phyloP scores from a whole-genome alignment of 1,140 invertebrate species.

The Thalassaphorura encarpata region DNA sequence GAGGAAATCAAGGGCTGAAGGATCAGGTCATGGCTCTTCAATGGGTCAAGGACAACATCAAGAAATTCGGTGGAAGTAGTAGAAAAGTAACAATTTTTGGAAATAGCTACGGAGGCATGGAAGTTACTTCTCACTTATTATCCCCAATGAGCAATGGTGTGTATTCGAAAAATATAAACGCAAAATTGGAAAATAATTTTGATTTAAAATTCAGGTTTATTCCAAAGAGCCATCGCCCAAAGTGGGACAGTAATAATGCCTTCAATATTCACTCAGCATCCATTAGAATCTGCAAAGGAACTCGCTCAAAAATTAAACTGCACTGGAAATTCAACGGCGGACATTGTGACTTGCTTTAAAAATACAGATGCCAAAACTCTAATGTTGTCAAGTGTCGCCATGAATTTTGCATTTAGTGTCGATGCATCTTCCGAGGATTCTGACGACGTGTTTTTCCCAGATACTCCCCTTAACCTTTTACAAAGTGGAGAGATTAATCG shows the following conservation, averaged over 20 bases:
- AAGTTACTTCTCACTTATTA: conserved; percentile 30
- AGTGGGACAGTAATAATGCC: conserved; percentile 3
- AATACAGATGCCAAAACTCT: conserved; percentile 8
- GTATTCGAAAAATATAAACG: no score
- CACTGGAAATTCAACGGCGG: not conserved
- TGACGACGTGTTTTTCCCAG: conserved; percentile 11
- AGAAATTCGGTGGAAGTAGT: conserved; percentile 37
- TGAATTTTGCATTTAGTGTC: conserved; percentile 1
- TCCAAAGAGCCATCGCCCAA: not conserved
- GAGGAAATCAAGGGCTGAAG: conserved; percentile 32
- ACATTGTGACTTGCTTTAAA: conserved; percentile 7
- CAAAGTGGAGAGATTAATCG: conserved; percentile 2
- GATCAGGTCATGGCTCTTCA: conserved; percentile 38
- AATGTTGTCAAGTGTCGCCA: not conserved
- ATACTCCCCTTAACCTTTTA: conserved; percentile 9
- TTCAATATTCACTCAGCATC: not conserved
- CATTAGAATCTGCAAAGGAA: not conserved
- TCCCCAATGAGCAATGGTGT: conserved; percentile 14
- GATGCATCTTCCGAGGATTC: not conserved
- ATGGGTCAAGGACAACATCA: conserved; percentile 36
- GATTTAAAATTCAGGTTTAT: conserved; percentile 9
- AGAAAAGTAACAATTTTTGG: conserved; percentile 38
- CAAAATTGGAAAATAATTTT: no score
- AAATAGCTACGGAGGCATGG: conserved; percentile 36
- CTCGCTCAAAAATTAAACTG: conserved; percentile 4